These are phyloP conservation scores for Scaptodrosophila lebanonensis DNA, from an alignment of 1,140 invertebrate genomes.

Conservation along the genomic window DNA sequence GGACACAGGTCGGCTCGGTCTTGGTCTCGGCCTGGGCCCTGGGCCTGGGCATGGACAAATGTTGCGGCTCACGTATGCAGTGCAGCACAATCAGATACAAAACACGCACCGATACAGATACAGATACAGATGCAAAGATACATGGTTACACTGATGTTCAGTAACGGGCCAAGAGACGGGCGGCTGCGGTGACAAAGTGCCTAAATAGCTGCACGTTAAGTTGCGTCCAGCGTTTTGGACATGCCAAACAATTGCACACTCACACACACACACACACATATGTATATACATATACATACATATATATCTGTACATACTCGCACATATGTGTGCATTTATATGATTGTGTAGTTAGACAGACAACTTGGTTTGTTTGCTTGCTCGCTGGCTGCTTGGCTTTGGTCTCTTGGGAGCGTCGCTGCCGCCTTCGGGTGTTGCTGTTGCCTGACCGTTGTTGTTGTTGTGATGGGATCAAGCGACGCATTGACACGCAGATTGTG, in stretches of 20 bases:
- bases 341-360: not conserved
- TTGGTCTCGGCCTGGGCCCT: constrained; percentile 30
- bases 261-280: constrained; percentile 15
- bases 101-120: constrained; percentile 44
- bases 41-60: constrained; percentile 21
- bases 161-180: constrained; percentile 1
- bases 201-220: constrained; percentile 68
- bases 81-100: constrained; percentile 52
- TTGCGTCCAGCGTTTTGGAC: constrained; percentile 57
- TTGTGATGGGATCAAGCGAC: constrained; percentile 39
- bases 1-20: constrained; percentile 61
- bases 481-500: constrained; percentile 71
- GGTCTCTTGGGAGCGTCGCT: constrained; percentile 50
- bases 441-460: no score
- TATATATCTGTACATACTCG: constrained; percentile 3
- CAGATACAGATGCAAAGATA: constrained; percentile 37
- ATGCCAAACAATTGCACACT: constrained; percentile 61
- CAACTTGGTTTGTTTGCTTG: not conserved
- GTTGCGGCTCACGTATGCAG: constrained; percentile 25
- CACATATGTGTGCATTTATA: constrained; percentile 9
- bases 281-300: constrained; percentile 4
- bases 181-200: constrained; percentile 41
- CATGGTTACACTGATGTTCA: constrained; percentile 7
- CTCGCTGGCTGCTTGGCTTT: no score
- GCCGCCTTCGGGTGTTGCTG: not conserved